These are phyloP conservation scores for Onychostruthus taczanowskii DNA, from an alignment of 2,113 vertebrate species.

Conservation along the genomic window DNA sequence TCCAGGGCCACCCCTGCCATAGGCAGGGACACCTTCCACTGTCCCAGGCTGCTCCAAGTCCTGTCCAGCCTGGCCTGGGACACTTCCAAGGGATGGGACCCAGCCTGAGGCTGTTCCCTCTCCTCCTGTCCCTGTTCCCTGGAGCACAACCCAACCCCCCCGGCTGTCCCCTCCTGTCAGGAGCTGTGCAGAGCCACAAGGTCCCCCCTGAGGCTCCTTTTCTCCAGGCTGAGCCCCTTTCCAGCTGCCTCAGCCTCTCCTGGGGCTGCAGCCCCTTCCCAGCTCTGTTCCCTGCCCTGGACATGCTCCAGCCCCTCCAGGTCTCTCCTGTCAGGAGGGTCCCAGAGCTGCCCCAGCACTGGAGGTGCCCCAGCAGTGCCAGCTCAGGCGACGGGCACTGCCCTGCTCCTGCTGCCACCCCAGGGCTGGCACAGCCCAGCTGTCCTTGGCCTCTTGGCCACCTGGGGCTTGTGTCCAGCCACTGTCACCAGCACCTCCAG, in stretches of 20 bases:
- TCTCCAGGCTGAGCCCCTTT: no score
- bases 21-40: neutral
- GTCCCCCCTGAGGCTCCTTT: no score
- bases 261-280: no score
- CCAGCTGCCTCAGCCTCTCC: no score
- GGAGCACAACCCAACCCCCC: neutral
- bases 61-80: neutral
- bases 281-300: no score
- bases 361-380: neutral
- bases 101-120: neutral
- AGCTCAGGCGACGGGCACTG: neutral
- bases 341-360: neutral
- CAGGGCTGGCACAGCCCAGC: neutral
- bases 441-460: neutral
- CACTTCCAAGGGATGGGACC: neutral
- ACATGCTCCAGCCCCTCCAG: neutral
- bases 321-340: neutral
- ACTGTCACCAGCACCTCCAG: fast-evolving
- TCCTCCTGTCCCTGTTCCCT: neutral
- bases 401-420: neutral
- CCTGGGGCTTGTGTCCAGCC: neutral
- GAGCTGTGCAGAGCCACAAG: no score
- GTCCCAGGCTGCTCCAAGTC: neutral
- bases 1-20: neutral
- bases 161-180: neutral